Evolutionary conservation across 2,888 invertebrate species (phyloP), one percentile per base, ranked within the genome.

Genomic region (Drymonia ruficornis): DNA sequence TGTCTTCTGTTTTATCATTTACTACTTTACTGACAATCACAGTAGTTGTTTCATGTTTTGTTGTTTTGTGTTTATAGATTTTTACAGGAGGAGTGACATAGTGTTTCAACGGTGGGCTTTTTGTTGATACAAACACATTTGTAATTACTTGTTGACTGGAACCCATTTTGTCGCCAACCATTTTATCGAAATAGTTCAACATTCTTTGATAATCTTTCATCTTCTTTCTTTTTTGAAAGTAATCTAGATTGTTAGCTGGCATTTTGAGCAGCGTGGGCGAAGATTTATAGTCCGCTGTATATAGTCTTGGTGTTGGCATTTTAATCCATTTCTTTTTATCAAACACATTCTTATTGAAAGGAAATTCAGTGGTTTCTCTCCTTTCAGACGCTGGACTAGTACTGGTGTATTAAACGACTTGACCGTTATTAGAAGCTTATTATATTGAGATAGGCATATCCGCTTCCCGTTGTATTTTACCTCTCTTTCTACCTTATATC

Each of bases 131-230:
- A 42, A 67, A 59, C 18, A 72, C 58, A 44, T 23, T 52, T 61
- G 45, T 34, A 18, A 40, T 48, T 44, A 38, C 36, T 48, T 13
- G 59, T 28, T 53, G 48, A 18, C n/a, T 19, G 16, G 34, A 34
- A 34, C 15, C 68, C 28, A 76, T 74, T 71, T 72, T 87, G 11
- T 83, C 83, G 52, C 62, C 82, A 18, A 85, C 80, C 84, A 88
- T 88, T 76, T 87, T 88, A 55, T 88, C 81, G 2, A 90, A 75
- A 62, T 87, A 88, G 49, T 84, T 83, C 51, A 85, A 70, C n/a
- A 87, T 78, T 65, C 85, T 79, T 63, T 87, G 73, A 54, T 88
- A 84, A 49, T 88, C 83, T 66, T 84, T 84, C 31, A 84, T 80
- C 67, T 89, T 87, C 61, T 83, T 82, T 28, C 79, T 74, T 74